Conservation (phyloP, 2,888 invertebrate genomes). For the Galerucella nymphaeae region DNA sequence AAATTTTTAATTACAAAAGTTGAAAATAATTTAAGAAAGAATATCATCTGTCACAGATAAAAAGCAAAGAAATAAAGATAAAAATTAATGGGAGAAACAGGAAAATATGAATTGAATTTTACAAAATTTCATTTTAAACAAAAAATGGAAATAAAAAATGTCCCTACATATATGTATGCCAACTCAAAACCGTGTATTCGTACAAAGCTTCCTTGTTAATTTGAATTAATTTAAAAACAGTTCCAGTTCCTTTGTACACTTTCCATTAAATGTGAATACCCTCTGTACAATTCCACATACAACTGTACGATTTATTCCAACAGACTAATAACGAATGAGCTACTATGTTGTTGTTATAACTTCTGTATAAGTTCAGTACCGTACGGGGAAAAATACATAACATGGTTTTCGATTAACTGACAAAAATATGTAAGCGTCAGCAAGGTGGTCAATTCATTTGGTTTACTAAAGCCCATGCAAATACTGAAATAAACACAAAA, state of each 20-base stretch:
- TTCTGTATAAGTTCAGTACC: too few relatives aligned
- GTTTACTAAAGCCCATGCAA: neutral
- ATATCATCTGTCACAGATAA: too few relatives aligned
- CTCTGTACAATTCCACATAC: neutral
- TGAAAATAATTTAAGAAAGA: too few relatives aligned
- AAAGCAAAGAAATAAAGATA: too few relatives aligned
- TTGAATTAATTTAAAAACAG: neutral
- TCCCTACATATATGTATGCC: too few relatives aligned
- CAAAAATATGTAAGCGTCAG: neutral
- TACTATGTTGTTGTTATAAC: conserved; percentile 4
- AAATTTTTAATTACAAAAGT: too few relatives aligned
- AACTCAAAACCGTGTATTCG: too few relatives aligned
- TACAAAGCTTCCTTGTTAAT: neutral
- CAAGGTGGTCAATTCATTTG: neutral
- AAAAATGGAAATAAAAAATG: too few relatives aligned
- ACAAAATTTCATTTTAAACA: too few relatives aligned
- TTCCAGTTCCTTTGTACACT: neutral
- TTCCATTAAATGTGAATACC: neutral
- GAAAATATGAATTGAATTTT: too few relatives aligned
- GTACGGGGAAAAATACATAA: neutral
- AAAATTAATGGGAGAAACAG: too few relatives aligned
- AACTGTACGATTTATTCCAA: neutral
- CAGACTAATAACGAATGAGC: neutral
- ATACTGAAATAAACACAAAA: neutral
- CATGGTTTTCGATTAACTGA: conserved; percentile 1